These are phyloP conservation scores for Archocentrus centrarchus DNA, from an alignment of 2,113 vertebrate genomes.

Conservation along the genomic window DNA sequence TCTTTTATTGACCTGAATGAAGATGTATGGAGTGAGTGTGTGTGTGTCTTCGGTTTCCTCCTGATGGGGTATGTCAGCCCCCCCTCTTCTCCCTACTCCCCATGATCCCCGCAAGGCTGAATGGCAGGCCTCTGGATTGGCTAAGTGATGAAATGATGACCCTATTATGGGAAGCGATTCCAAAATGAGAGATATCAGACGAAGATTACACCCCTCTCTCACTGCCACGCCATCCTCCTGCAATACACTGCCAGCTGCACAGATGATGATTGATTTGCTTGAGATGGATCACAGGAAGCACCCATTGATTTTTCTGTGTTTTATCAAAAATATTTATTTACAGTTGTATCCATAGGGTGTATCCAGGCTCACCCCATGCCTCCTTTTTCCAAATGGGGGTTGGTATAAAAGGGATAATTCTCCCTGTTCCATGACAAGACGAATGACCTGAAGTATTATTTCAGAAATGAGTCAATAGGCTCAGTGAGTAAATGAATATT, in stretches of 20 bases:
- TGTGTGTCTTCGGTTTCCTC: conserved; percentile 54
- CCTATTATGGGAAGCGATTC: conserved; percentile 96
- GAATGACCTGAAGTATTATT: conserved; percentile 98
- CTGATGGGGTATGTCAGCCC: conserved; percentile 60
- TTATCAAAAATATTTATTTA: conserved; percentile 98
- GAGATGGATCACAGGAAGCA: conserved; percentile 98
- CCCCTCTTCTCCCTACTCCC: conserved; percentile 17
- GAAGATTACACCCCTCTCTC: conserved; percentile 87
- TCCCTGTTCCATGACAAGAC: conserved; percentile 92
- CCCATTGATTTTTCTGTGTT: conserved; percentile 99
- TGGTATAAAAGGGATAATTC: conserved; percentile 87
- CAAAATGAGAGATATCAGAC: conserved; percentile 94
- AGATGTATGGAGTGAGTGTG: conserved; percentile 62
- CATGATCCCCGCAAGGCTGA: conserved; percentile 81
- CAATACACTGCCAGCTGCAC: conserved; percentile 84
- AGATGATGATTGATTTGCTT: conserved; percentile 98
- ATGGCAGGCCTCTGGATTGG: conserved; percentile 85
- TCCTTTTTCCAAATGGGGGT: conserved; percentile 27
- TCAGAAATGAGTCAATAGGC: conserved; percentile 98
- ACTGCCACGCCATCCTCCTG: conserved; percentile 83
- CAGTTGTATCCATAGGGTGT: conserved; percentile 91
- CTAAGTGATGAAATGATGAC: conserved; percentile 98
- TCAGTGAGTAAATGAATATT: conserved; percentile 98
- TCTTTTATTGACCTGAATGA: conserved; percentile 71
- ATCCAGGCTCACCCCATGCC: conserved; percentile 80